These are phyloP conservation scores for Melanotus villosus DNA, from an alignment of 2,888 invertebrate genomes.

Conservation along the genomic window DNA sequence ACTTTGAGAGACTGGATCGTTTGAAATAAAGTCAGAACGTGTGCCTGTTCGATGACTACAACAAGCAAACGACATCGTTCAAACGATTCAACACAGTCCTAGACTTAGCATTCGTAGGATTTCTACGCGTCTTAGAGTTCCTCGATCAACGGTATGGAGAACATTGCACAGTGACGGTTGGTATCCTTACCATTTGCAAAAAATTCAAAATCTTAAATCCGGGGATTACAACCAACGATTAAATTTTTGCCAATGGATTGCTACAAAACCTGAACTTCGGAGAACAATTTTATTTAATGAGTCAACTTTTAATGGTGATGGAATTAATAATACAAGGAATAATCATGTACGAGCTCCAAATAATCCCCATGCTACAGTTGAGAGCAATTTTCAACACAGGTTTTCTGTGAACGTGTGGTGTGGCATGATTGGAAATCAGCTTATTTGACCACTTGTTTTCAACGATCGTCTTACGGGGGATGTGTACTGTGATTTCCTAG, in stretches of 20 bases:
- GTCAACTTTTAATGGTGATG: background rate
- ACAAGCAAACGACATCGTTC: background rate
- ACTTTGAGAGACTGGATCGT: background rate
- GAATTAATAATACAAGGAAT: background rate
- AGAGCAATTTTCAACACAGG: constrained; percentile 11
- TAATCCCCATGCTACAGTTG: background rate
- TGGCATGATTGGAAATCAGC: background rate
- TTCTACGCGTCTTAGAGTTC: background rate
- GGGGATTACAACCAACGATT: background rate
- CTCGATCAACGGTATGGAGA: background rate
- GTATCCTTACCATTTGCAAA: background rate
- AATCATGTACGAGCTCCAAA: background rate
- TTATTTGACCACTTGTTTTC: background rate
- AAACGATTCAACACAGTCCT: background rate
- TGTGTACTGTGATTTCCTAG: background rate
- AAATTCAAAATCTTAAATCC: background rate
- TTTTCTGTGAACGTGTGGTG: too few relatives aligned
- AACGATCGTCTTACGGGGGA: background rate
- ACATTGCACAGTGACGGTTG: background rate
- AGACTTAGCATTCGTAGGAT: background rate
- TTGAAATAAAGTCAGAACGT: background rate
- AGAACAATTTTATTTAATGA: background rate
- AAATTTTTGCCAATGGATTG: background rate
- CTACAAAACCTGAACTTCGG: background rate
- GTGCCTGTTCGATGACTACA: background rate